Evolutionary conservation across 2,113 vertebrate genomes (phyloP).

Genomic region (Hippocampus abdominalis): DNA sequence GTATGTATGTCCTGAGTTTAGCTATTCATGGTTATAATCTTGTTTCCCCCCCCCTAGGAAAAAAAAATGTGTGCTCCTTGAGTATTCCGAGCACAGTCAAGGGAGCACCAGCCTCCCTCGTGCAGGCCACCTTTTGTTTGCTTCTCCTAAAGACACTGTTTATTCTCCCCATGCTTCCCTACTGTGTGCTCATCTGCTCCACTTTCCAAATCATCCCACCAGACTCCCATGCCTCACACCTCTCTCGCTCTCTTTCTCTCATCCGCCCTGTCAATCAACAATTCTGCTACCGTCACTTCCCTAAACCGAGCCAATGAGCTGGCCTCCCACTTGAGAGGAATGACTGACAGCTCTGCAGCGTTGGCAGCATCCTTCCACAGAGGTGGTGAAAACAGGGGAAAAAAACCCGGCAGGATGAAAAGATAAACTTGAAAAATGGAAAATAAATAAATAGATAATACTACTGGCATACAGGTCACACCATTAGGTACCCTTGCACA

Average conservation of each 20-base stretch:
- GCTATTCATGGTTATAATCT: constrained; percentile 25
- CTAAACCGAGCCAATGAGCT: constrained; percentile 43
- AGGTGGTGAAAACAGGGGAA: background rate
- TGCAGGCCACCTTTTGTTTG: constrained; percentile 42
- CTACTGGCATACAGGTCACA: background rate
- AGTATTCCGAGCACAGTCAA: constrained; percentile 13
- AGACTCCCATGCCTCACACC: constrained; percentile 15
- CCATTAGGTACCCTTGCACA: background rate
- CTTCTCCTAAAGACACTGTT: constrained; percentile 52
- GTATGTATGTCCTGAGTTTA: constrained; percentile 5
- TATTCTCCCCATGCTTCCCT: constrained; percentile 38
- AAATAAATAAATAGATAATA: background rate
- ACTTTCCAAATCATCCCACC: constrained; percentile 45
- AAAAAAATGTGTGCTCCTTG: constrained; percentile 19
- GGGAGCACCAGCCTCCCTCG: constrained; percentile 20
- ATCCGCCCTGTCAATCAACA: constrained; percentile 54
- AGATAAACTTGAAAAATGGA: constrained; percentile 15
- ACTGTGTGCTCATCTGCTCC: constrained; percentile 48
- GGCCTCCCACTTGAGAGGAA: constrained; percentile 53
- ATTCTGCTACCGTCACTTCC: constrained; percentile 54
- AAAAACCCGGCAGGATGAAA: constrained; percentile 22
- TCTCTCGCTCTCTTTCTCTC: constrained; percentile 38
- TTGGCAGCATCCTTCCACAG: constrained; percentile 53
- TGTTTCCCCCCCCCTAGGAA: constrained; percentile 14
- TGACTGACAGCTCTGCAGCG: constrained; percentile 69